Evolutionary conservation across 1,140 invertebrate species (phyloP).

Genomic region (Calephelis virginiensis): DNA sequence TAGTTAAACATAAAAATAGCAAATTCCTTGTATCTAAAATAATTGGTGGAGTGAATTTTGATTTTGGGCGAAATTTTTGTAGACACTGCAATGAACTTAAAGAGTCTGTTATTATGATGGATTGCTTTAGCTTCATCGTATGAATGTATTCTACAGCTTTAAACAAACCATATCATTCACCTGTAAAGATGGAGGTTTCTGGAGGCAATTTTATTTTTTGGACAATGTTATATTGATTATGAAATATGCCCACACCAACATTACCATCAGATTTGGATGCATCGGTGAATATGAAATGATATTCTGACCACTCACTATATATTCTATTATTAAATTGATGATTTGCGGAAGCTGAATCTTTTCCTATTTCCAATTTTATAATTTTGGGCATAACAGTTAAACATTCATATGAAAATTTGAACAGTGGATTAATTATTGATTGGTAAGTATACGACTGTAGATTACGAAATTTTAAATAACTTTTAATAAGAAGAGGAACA

Average conservation of each 20-base stretch:
- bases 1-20: too few relatives aligned
- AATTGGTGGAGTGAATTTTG: slow-evolving; percentile 18
- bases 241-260: slow-evolving; percentile 24
- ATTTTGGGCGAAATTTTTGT: slow-evolving; percentile 18
- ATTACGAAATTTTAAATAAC: not conserved
- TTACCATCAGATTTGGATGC: slow-evolving; percentile 19
- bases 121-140: slow-evolving; percentile 20
- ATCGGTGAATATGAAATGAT: slow-evolving; percentile 23
- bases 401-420: not conserved
- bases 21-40: too few relatives aligned
- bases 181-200: too few relatives aligned
- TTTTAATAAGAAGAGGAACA: not conserved
- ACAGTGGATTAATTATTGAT: not conserved
- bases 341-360: not conserved
- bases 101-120: slow-evolving; percentile 28
- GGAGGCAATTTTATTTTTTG: slow-evolving; percentile 30
- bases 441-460: not conserved
- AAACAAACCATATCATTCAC: too few relatives aligned
- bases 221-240: slow-evolving; percentile 25
- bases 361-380: not conserved
- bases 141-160: slow-evolving; percentile 24
- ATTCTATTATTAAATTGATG: slow-evolving; percentile 10
- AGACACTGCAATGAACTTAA: slow-evolving; percentile 20
- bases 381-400: not conserved
- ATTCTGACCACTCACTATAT: slow-evolving; percentile 5